phyloP scores from a whole-genome alignment of 2,113 vertebrate genomes.

The Australoheros scitulus region DNA sequence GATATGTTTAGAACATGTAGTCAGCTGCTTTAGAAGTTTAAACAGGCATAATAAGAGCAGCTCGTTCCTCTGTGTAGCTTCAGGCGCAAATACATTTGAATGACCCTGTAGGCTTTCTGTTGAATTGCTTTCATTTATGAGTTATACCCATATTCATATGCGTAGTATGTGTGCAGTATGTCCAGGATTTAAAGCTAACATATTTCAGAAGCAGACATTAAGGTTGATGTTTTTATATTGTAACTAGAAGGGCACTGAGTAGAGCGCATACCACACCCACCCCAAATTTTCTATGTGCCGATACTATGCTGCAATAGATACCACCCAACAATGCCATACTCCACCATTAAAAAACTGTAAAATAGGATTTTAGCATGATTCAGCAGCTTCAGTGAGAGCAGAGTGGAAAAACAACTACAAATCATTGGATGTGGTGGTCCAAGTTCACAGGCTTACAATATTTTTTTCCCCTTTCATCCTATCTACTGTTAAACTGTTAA shows the following conservation, averaged over 20 bases:
- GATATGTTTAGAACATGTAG: not conserved
- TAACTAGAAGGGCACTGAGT: too few relatives aligned
- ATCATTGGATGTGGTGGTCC: not conserved
- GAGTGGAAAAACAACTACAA: not conserved
- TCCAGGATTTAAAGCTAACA: too few relatives aligned
- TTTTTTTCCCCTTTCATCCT: not conserved
- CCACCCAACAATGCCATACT: too few relatives aligned
- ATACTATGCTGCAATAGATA: too few relatives aligned
- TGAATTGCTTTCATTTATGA: not conserved
- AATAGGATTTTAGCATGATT: not conserved
- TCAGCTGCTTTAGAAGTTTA: not conserved
- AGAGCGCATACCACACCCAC: too few relatives aligned
- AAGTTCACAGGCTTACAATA: not conserved
- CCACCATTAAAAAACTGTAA: too few relatives aligned
- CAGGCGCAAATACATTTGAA: not conserved
- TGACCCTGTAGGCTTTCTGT: not conserved
- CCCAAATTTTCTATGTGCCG: too few relatives aligned
- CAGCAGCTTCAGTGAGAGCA: constrained; percentile 25
- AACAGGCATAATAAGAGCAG: not conserved
- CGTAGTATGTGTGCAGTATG: not conserved
- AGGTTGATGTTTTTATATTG: too few relatives aligned
- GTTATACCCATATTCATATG: not conserved
- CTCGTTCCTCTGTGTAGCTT: not conserved
- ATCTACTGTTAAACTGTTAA: not conserved
- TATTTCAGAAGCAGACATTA: too few relatives aligned